Evolutionary conservation across 2,888 invertebrate species (phyloP).

Genomic region (Xanthorhoe designata): DNA sequence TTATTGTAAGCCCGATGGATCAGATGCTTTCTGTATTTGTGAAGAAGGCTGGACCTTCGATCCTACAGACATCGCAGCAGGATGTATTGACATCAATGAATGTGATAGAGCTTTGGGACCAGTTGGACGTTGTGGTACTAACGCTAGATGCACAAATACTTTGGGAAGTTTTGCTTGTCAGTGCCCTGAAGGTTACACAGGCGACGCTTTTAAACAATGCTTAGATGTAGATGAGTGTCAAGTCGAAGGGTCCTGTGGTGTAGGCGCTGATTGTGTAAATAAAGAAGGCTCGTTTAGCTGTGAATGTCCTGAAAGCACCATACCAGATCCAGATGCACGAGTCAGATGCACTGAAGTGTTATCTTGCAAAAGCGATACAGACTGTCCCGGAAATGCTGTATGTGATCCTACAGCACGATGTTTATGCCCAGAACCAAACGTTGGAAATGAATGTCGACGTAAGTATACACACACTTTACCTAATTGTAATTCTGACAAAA

Average conservation of each 20-base stretch:
- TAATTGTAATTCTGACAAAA: neutral
- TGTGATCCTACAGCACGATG: conserved; percentile 92
- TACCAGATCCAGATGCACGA: conserved; percentile 93
- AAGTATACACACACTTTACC: conserved; percentile 70
- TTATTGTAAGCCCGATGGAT: conserved; percentile 94
- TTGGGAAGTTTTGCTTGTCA: conserved; percentile 92
- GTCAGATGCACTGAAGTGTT: conserved; percentile 93
- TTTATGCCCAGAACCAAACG: conserved; percentile 95
- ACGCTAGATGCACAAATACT: conserved; percentile 92
- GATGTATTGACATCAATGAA: conserved; percentile 96
- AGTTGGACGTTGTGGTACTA: conserved; percentile 93
- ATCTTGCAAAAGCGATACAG: conserved; percentile 89
- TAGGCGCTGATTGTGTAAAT: conserved; percentile 93
- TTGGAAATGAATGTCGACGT: conserved; percentile 97
- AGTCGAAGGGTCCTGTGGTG: conserved; percentile 89
- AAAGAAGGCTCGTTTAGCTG: conserved; percentile 91
- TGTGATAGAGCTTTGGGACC: conserved; percentile 92
- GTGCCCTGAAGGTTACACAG: conserved; percentile 94
- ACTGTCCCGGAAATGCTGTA: conserved; percentile 96
- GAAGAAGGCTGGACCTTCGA: conserved; percentile 97
- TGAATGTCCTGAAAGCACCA: conserved; percentile 92
- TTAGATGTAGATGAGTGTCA: conserved; percentile 94
- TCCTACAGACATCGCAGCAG: conserved; percentile 94
- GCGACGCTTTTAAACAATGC: conserved; percentile 93
- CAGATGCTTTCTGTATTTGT: conserved; percentile 96